Evolutionary conservation across 2,888 invertebrate genomes (phyloP), one percentile per base, ranked within the genome.

Genomic region (Exephanes ischioxanthus): DNA sequence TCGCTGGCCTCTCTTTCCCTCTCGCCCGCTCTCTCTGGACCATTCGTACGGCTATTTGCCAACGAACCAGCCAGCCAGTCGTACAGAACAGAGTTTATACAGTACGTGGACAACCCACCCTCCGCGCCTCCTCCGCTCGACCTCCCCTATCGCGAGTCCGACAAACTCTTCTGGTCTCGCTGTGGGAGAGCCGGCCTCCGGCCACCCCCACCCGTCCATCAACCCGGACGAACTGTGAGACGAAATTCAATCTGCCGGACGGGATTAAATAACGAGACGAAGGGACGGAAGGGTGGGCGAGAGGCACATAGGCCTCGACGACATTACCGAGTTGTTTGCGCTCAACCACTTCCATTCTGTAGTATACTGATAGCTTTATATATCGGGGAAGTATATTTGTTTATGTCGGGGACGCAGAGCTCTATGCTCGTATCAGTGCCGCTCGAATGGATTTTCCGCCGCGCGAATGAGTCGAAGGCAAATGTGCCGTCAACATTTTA

Each of bases 211-310:
- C 63, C 55, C 22, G 77, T 55, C 72, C 78, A 67, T 87, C 85
- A 58, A 81, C 79, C 77, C 70, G 71, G 66, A 86, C 72, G 72
- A 87, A 87, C 87, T 88, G 88, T 87, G 82, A 86, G 89, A 89
- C 87, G 88, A 90, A 91, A 92, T 92, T 92, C 91, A 92, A 92
- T 92, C 90, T 89, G 88, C 80, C 68, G 82, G 84, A 86, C 87
- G 78, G 82, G 77, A 48, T 48, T 48, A 80, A 83, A 78, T 80
- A 80, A 83, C 80, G 86, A 68, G 76, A 70, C 30, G 53, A 66
- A 26, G 63, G 70, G 67, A 76, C 37, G 77, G 78, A 75, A 55
- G 51, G 81, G 75, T 63, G 70, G 63, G 80, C 72, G 76, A 58
- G 33, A 33, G 48, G 63, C n/a, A 51, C 53, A 51, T 51, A 80